Conservation (phyloP, 2,888 invertebrate genomes). For the Augochlorella aurata region DNA sequence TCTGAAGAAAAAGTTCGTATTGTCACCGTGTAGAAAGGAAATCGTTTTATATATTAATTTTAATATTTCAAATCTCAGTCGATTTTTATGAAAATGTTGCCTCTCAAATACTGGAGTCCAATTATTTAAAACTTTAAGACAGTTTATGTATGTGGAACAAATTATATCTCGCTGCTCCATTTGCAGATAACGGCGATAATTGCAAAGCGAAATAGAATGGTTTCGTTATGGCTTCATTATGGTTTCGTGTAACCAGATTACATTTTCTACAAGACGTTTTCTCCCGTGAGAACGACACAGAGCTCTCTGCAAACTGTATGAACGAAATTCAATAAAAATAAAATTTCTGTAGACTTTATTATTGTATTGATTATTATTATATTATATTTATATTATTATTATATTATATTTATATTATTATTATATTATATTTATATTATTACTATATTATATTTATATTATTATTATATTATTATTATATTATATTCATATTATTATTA, state of each 20-base stretch:
- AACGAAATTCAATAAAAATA: background rate
- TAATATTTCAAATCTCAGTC: background rate
- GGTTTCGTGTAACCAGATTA: background rate
- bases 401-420: too few species aligned
- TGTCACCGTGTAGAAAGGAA: background rate
- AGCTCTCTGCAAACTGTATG: background rate
- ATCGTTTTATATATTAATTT: background rate
- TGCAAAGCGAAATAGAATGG: background rate
- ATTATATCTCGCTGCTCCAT: background rate
- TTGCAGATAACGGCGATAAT: background rate
- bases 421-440: too few species aligned
- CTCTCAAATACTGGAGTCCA: background rate
- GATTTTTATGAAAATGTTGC: background rate
- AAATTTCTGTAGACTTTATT: background rate
- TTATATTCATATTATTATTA: too few species aligned
- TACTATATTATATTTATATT: too few species aligned
- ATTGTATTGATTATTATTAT: too few species aligned
- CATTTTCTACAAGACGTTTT: background rate
- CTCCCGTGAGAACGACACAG: background rate
- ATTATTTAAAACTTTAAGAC: background rate
- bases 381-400: too few species aligned
- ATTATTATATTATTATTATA: too few species aligned
- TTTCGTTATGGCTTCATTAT: constrained; percentile 1
- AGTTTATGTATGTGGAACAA: background rate
- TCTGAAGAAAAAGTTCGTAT: background rate